Evolutionary conservation across 2,113 vertebrate species (phyloP).

Genomic region (Chamaea fasciata): DNA sequence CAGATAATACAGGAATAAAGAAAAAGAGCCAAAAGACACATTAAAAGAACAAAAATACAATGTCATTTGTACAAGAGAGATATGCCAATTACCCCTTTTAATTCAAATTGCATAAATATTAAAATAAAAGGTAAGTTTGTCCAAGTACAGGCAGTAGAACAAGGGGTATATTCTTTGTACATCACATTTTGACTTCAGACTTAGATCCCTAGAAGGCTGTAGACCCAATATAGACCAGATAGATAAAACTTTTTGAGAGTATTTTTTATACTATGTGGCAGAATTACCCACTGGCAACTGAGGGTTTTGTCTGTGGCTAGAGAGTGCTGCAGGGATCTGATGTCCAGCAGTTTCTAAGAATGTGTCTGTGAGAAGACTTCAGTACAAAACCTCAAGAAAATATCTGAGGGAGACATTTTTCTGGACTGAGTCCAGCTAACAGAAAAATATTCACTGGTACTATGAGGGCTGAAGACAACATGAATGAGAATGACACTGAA

Average conservation of each 20-base stretch:
- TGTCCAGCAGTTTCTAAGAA: background rate
- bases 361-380: background rate
- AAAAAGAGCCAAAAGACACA: background rate
- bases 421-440: background rate
- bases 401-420: background rate
- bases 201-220: background rate
- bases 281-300: background rate
- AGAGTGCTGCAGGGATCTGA: background rate
- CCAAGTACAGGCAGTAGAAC: background rate
- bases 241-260: background rate
- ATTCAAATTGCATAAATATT: background rate
- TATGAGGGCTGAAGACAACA: background rate
- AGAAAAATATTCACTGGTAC: background rate
- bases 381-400: background rate
- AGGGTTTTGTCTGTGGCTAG: background rate
- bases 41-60: background rate
- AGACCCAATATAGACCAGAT: background rate
- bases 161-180: background rate
- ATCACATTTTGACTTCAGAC: background rate
- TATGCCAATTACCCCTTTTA: background rate
- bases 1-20: background rate
- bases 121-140: background rate
- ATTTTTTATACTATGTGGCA: background rate
- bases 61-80: background rate
- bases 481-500: background rate